Evolutionary conservation across 37 sponge, comb jelly and placozoan genomes (phyloP).

Genomic region (Agelas oroides): DNA sequence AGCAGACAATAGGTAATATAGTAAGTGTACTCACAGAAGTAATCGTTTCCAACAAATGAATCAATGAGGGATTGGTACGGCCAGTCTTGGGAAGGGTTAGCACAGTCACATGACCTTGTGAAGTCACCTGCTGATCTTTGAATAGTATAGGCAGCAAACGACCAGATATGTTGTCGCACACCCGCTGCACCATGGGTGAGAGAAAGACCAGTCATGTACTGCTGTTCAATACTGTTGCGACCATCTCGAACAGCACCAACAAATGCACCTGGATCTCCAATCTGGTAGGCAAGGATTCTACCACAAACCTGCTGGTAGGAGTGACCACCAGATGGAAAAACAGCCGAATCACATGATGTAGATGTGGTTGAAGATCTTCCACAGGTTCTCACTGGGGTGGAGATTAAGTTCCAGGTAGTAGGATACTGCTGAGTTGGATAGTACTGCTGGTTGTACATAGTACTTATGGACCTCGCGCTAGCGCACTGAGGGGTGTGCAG

Average conservation of each 20-base stretch:
- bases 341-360: background rate
- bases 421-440: background rate
- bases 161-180: conserved; percentile 51
- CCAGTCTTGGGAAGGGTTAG: background rate
- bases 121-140: background rate
- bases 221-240: background rate
- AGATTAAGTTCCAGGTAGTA: background rate
- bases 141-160: conserved; percentile 21
- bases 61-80: too few species aligned
- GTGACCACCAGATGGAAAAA: background rate
- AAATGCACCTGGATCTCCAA: conserved; percentile 35
- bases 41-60: background rate
- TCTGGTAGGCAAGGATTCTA: conserved; percentile 26
- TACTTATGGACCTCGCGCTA: too few species aligned
- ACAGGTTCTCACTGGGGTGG: conserved; percentile 5
- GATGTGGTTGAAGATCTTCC: background rate
- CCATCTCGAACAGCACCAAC: too few species aligned
- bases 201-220: conserved; percentile 45
- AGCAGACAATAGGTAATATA: too few species aligned
- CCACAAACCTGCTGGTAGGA: conserved; percentile 45
- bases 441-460: too few species aligned
- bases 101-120: conserved; percentile 12
- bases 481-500: too few species aligned
- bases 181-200: conserved; percentile 43
- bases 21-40: too few species aligned